Percentiles rank a stretch among this genome's conserved stretches.
phyloP scores from a whole-genome alignment of 2,797 vertebrate species.

The Lophius americanus region DNA sequence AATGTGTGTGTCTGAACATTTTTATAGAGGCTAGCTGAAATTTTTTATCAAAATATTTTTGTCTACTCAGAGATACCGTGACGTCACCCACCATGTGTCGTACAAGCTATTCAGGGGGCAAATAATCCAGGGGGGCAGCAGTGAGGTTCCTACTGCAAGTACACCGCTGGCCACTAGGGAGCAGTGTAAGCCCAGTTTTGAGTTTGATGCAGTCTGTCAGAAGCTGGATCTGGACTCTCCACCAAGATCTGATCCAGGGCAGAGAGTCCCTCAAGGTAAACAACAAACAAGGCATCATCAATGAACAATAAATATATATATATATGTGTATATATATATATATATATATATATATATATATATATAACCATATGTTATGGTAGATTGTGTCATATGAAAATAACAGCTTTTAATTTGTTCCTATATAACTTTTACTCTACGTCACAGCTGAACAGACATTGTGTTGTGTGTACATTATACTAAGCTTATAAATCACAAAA shows the following conservation, averaged over 20 bases:
- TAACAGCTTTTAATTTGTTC: no score
- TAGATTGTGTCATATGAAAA: no score
- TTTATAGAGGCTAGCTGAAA: accelerated
- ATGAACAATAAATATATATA: neutral
- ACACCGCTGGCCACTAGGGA: slow-evolving; percentile 77
- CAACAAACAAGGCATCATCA: neutral
- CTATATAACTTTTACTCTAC: no score
- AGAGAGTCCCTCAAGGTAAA: neutral
- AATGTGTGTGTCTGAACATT: neutral
- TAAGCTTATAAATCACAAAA: no score
- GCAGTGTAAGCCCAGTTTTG: slow-evolving; percentile 56
- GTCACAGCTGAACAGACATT: no score
- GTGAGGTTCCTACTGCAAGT: slow-evolving; percentile 54
- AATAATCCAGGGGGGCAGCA: slow-evolving; percentile 48
- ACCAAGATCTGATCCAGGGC: slow-evolving; percentile 12
- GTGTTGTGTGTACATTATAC: no score
- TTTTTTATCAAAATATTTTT: neutral
- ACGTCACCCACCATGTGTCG: neutral
- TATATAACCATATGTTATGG: no score
- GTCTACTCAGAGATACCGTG: slow-evolving; percentile 37
- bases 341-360: no score
- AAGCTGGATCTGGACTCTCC: slow-evolving; percentile 71
- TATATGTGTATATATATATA: no score
- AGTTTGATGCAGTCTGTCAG: slow-evolving; percentile 65
- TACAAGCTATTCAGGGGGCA: slow-evolving; percentile 72